Conservation (phyloP, 2,113 vertebrate species). For the Colossoma macropomum region DNA sequence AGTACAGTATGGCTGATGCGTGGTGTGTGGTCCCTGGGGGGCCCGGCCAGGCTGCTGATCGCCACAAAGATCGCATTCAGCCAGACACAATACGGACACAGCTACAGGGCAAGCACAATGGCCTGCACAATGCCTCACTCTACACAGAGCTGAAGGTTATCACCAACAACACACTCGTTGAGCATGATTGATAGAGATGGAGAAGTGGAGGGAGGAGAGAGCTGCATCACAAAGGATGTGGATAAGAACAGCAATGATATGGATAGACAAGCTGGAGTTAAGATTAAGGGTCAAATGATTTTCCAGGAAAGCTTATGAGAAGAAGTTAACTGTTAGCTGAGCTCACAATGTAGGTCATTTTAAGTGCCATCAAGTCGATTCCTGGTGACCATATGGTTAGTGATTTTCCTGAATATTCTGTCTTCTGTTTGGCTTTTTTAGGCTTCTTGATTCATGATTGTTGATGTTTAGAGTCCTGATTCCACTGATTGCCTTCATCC, state of each 20-base stretch:
- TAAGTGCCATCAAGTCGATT: no score
- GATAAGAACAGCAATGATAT: slow-evolving; percentile 2
- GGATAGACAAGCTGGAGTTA: not conserved
- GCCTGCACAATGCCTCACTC: slow-evolving; percentile 41
- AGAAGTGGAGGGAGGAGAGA: slow-evolving; percentile 9
- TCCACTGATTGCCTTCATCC: no score
- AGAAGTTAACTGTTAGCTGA: no score
- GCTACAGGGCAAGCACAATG: slow-evolving; percentile 47
- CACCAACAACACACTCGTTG: slow-evolving; percentile 54
- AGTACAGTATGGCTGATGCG: slow-evolving; percentile 53
- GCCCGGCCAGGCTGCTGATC: slow-evolving; percentile 44
- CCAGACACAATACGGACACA: slow-evolving; percentile 50
- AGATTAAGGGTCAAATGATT: not conserved
- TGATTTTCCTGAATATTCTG: no score
- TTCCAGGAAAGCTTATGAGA: no score
- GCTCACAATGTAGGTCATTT: no score
- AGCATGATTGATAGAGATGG: slow-evolving; percentile 47
- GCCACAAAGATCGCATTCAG: slow-evolving; percentile 61
- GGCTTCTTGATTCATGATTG: no score
- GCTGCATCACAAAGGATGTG: slow-evolving; percentile 9
- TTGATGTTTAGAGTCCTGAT: no score
- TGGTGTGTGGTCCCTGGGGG: slow-evolving; percentile 39
- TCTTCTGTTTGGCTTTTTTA: no score
- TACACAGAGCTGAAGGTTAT: slow-evolving; percentile 54
- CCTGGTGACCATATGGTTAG: no score